phyloP scores from a whole-genome alignment of 2,797 vertebrate species.

The Morelia viridis region DNA sequence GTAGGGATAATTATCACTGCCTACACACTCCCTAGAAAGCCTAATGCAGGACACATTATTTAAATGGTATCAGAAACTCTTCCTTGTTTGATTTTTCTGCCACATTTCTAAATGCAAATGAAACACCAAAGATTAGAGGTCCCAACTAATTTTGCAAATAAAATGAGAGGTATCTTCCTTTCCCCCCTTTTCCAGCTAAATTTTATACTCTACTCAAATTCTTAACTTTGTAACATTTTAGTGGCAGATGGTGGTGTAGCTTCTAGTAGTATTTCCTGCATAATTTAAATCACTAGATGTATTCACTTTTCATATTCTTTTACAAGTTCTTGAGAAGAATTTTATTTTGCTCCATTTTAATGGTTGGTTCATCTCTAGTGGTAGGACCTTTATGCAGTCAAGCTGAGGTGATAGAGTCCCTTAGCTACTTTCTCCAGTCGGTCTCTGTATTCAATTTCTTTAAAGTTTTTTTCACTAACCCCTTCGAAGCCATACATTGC shows the following conservation, averaged over 20 bases:
- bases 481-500: constrained; percentile 75
- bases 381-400: background rate
- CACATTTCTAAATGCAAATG: background rate
- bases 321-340: background rate
- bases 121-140: background rate
- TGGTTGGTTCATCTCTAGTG: too few species aligned
- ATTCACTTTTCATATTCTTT: background rate
- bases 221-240: background rate
- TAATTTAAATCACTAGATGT: background rate
- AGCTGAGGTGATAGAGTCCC: constrained; percentile 66
- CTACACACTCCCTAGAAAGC: background rate
- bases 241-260: background rate
- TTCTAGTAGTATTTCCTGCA: background rate
- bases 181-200: background rate
- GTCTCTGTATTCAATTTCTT: constrained; percentile 74
- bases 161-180: background rate
- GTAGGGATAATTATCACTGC: background rate
- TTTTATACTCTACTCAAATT: background rate
- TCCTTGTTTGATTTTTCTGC: background rate
- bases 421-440: constrained; percentile 70
- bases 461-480: constrained; percentile 68
- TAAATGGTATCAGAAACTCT: background rate
- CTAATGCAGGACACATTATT: background rate
- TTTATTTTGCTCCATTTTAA: background rate
- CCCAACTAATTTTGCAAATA: background rate